Base-by-base conservation (phyloP, 2,797 vertebrate genomes). In the Phalanger gymnotis region DNA sequence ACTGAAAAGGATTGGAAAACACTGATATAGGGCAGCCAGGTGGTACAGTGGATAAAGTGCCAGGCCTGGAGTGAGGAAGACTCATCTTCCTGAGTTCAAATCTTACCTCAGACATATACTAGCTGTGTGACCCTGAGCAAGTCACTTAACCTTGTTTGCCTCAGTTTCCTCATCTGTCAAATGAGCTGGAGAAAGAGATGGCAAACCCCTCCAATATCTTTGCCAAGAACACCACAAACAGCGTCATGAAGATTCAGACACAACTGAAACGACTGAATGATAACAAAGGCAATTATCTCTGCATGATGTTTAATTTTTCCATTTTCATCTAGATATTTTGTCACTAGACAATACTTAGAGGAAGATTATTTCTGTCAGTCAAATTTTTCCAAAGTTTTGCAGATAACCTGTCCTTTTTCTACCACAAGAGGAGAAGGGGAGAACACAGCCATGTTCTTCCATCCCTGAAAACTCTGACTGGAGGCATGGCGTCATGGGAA, bases 301-400 rank as follows among this genome's bases (percentile, higher is more conserved):
- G 56, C 14, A 87, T 53, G 89, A 93, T 27, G 22, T 27, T 51
- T 53, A 66, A 92, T 12, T 57, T 95, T 95, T 91, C 47, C 34
- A 52, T 93, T 93, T 95, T 92, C 47, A 95, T 47, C 19, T 40
- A 40, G n/a, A 89, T 9, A 57, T 4, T 92, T 73, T 54, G 12
- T 10, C 54, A 93, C 66, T 90, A 93, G 94, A 58, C 61, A 94
- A n/a, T 95, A 2, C 11, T 95, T 54, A 90, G 6, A 92, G 25
- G 57, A 93, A 87, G 90, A 73, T 57, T 2, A 87, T 30, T 87
- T 87, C 73, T 87, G 22, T 7, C 73, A 47, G 6, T 81, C 6
- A 47, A 47, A 81, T 47, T 81, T 81, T 81, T 81, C 40, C 19
- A 81, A 25, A 47, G 9, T 25, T 27, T 7, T 51, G 13, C 25